phyloP scores from a whole-genome alignment of 2,113 vertebrate genomes.

The Craseonycteris thonglongyai region DNA sequence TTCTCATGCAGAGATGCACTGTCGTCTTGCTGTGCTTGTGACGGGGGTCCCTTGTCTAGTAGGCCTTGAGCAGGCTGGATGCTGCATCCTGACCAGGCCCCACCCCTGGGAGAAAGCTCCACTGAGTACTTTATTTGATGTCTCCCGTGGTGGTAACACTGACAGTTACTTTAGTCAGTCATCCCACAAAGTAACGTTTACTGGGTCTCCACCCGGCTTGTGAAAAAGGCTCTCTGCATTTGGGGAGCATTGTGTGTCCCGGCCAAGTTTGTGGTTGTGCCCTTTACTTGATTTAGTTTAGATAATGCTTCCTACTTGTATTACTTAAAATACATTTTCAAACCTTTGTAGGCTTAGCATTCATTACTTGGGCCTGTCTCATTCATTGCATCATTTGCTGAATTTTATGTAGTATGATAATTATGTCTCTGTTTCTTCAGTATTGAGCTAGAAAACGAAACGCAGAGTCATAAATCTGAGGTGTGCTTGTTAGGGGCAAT shows the following conservation, averaged over 20 bases:
- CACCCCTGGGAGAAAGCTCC: neutral
- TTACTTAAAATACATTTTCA: neutral
- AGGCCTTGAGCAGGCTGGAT: neutral
- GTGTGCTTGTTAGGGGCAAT: neutral
- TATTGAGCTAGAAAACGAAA: neutral
- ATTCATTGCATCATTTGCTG: neutral
- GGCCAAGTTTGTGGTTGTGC: neutral
- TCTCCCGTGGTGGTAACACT: neutral
- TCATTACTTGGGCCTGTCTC: neutral
- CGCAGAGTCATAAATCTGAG: neutral
- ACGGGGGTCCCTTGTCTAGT: neutral
- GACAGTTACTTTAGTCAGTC: neutral
- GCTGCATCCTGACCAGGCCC: neutral
- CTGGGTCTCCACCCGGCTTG: fast-evolving
- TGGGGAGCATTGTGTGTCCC: neutral
- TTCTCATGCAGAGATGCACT: neutral
- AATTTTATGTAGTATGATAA: neutral
- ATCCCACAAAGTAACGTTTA: neutral
- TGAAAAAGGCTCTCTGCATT: neutral
- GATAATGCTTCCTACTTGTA: neutral
- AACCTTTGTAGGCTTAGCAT: neutral
- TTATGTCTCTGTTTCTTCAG: neutral
- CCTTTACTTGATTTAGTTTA: neutral
- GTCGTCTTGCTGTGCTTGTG: neutral
- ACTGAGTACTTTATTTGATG: neutral